Evolutionary conservation across 1,140 invertebrate species (phyloP), one percentile per base, ranked within the genome.

Genomic region (Pseudomyrmex sp.): DNA sequence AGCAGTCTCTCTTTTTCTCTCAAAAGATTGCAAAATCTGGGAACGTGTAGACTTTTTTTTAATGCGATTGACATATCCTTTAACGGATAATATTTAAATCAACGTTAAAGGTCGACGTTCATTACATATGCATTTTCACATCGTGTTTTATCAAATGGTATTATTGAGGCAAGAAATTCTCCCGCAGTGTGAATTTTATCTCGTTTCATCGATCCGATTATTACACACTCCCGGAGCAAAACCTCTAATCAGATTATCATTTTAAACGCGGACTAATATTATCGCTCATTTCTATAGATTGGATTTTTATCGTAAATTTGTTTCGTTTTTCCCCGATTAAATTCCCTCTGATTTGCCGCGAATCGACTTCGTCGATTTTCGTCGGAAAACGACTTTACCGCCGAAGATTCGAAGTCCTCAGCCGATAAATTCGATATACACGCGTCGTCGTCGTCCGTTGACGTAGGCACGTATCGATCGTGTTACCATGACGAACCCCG

Each of bases 391-490:
- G 82, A 82, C 72, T 88, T 86, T 89, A 89, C 74, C 80, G 68
- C 52, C 75, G 82, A 88, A 35, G 35, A 35, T 35, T 89, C 75
- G 86, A 76, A 79, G 84, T 86, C 84, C 70, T 79, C 70, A 23
- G 74, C 77, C 87, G 87, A 89, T 88, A 88, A 89, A 89, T 77
- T 84, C 80, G 83, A 86, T 76, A 84, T 86, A 79, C 82, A 58
- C 75, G 83, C 50, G 82, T 76, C 69, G 46, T 26, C 48, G 66
- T 46, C 18, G 68, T 56, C 54, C 59, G 44, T 63, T 59, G 59
- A 23, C 79, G 44, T 70, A 62, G 59, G 52, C 77, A 56, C 72
- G 52, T 85, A 85, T 85, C 84, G 85, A 87, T 75, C 74, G 82
- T 50, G 56, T 84, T 79, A 80, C 62, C 65, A 35, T 50, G 65